Base-by-base conservation (phyloP, 2,113 vertebrate species). In the Lynx canadensis region DNA sequence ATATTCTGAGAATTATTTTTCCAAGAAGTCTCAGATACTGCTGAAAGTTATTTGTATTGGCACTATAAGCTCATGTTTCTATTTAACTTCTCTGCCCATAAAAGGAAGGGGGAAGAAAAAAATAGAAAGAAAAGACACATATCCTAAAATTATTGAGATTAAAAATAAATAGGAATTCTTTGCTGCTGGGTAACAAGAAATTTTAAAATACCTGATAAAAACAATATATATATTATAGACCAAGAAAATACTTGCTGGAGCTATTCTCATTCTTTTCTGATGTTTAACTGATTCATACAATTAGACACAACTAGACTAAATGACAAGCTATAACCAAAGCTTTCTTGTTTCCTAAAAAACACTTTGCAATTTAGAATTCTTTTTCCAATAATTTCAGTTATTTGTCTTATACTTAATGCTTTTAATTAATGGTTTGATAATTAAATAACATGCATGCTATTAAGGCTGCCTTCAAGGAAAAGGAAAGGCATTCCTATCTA, bases 341-440 rank as follows among this genome's bases (percentile, higher is more conserved):
- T 29, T 89, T 95, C 29, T 93, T 96, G 52, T 97, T 92, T 95
- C 41, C 48, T 76, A 68, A 86, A 97, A 83, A 96, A 36, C 78
- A 74, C 41, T 93, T 97, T 80, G 74, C 52, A 90, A 95, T 78
- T 95, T 80, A 86, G 23, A 84, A 91, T 73, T 73, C 18, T 85
- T 92, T 95, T 94, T 74, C 41, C 52, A 87, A 63, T 91, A 84
- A 85, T 31, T 89, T 7, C 10, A 91, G 18, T 65, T 95, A 55
- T 90, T 87, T 97, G 71, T 25, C 52, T 97, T 82, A 88, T 45
- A 79, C 63, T 88, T 94, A 60, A 92, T 82, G 76, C 65, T 93
- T 97, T 80, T 82, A 79, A 82, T 96, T 97, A 97, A 93, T 79
- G 90, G 81, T 97, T 89, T 97, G 60, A 14, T 65, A 68, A 68